Evolutionary conservation across 2,888 invertebrate genomes (phyloP), one percentile per base, ranked within the genome.

Genomic region (Nymphalis c-album): DNA sequence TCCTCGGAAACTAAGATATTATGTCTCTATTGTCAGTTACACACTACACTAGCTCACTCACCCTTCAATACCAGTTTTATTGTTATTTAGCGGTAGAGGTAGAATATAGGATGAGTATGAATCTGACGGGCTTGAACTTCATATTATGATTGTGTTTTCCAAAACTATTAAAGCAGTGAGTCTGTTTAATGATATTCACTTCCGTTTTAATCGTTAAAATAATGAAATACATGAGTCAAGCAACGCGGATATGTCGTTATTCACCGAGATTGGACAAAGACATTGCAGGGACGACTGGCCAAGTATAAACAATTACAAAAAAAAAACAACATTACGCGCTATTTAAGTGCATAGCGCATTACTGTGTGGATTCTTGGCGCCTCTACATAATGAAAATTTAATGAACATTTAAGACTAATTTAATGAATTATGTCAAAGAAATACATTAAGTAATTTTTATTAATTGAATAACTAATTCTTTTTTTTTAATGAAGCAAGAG

Each of bases 211-310:
- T 60, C 31, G 48, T 48, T 26, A 60, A 60, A 47, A 60, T 48
- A 60, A 48, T 47, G 47, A 59, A 59, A 46, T 17, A 60, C 26
- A 45, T 18, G 47, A 60, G 60, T 60, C 58, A 45, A 59, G 31
- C 53, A 57, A 60, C 48, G 47, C 60, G 48, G 60, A 60, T 48
- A n/a, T 60, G 18, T 60, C 47, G 60, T 59, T 59, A 59, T 59
- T 59, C 46, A 46, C 17, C 48, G 18, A 58, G 48, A 64, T 18
- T 35, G 58, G 63, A 58, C 57, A 65, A 70, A 35, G 57, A 57
- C 57, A 57, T 57, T 57, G 40, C 57, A 35, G 57, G 57, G 40
- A 57, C 35, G 18, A 57, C 35, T 40, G 57, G 18, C 57, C 35
- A n/a, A 35, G 31, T 40, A 40, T 40, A 18, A 57, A 40, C 40